Evolutionary conservation across 2,797 vertebrate genomes (phyloP), one percentile per base, ranked within the genome.

Genomic region (Helicolenus hilgendorfi): DNA sequence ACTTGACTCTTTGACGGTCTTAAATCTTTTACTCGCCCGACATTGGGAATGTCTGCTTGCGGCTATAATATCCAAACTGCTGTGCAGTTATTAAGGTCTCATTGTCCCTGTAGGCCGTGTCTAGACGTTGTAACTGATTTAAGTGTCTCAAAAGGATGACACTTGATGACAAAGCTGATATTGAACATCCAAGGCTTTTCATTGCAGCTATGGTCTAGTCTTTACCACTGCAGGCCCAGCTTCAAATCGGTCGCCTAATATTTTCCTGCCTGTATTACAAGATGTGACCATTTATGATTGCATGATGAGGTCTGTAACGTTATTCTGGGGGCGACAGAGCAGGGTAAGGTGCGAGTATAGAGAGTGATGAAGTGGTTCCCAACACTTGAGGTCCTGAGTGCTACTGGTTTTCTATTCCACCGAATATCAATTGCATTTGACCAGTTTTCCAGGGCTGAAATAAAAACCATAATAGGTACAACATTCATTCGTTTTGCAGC

Each of bases 161-260:
- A 6, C 22, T 36, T 29, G 45, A 58, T 72, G 24, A 31, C 26
- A 26, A 35, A 31, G 35, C 10, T 22, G 4, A 63, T 45, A 69
- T 45, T 72, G 27, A 53, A 79, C 64, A 75, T 83, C 20, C 60
- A 7, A 62, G 76, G 36, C 76, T 74, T 69, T 88, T 82, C 63
- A 69, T 58, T 24, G 18, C 15, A 31, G 27, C 29, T 24, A 26
- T 5, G 41, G 24, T 33, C 24, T 15, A 64, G 26, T 58, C 60
- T 60, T n/a, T 15, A 45, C 60, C 55, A 82, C 60, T 36, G 13
- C 64, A 13, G 35, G 33, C 62, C 71, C n/a, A 7, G 22, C 27
- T 24, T 71, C 18, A 35, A 59, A 60, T 53, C 49, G 18, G 26
- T 27, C 11, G 6, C 2, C 18, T 20, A 11, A 35, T 63, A 56